These are phyloP conservation scores for Zaprionus bogoriensis DNA, from an alignment of 2,888 invertebrate species.

Conservation along the genomic window DNA sequence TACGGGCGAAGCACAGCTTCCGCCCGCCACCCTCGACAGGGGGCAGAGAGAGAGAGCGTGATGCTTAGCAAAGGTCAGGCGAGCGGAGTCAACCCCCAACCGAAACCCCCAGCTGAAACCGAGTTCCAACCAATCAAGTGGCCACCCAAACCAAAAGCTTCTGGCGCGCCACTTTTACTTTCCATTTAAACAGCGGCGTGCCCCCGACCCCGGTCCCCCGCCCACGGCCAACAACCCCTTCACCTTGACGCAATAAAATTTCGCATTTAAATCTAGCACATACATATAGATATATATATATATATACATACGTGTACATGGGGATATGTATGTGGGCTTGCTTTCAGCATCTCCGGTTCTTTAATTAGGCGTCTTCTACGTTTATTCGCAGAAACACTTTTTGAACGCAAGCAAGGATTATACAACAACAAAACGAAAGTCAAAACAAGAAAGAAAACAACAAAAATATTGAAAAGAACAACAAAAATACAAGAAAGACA, in stretches of 20 bases:
- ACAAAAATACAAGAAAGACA: slow-evolving; percentile 28
- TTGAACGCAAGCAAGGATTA: slow-evolving; percentile 81
- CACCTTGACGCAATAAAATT: slow-evolving; percentile 28
- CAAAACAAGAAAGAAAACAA: slow-evolving; percentile 42
- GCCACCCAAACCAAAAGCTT: slow-evolving; percentile 73
- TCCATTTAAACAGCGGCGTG: slow-evolving; percentile 46
- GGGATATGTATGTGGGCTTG: not conserved
- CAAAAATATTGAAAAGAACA: slow-evolving; percentile 38
- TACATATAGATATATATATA: not conserved
- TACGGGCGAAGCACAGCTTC: slow-evolving; percentile 31
- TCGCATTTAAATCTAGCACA: slow-evolving; percentile 24
- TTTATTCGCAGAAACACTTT: slow-evolving; percentile 80
- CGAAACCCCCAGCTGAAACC: slow-evolving; percentile 49
- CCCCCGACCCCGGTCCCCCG: not conserved
- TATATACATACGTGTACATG: not conserved
- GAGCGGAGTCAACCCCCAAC: slow-evolving; percentile 47
- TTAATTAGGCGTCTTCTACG: slow-evolving; percentile 35
- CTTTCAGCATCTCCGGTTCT: not conserved
- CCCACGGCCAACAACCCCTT: not conserved
- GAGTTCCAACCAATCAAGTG: slow-evolving; percentile 75
- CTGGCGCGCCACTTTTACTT: slow-evolving; percentile 73
- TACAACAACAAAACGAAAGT: slow-evolving; percentile 59
- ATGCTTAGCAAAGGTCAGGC: slow-evolving; percentile 38
- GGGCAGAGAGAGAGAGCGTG: not conserved
- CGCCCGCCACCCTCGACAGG: not conserved